Base-by-base conservation (phyloP, 37 sponge, comb jelly and placozoan genomes). In the Corticium candelabrum region DNA sequence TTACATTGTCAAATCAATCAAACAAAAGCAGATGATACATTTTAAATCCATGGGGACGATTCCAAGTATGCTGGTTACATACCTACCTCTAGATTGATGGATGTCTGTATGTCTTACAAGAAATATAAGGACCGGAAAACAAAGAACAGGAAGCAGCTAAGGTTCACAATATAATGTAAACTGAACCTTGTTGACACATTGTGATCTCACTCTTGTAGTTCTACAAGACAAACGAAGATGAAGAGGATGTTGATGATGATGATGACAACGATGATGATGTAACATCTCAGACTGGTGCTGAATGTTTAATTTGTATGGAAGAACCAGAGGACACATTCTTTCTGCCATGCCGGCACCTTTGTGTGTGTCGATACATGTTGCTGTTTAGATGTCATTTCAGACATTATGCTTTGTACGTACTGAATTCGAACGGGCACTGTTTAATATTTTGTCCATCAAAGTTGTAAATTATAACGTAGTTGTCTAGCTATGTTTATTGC, bases 61-160 rank as follows among this genome's bases (percentile, higher is more conserved):
- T 5, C 11, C 56, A 11, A 21, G 11, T 1, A n/a, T 34, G 33
- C 35, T 3, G 41, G 7, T 38, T 41, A 15, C 1, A 41, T 1
- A 67, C 27, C 34, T 82, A 39, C 11, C 69, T 1, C 30, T 35
- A 81, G 81, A 67, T 85, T 69, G 88, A 89, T 40, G 85, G 86
- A 27, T 34, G 87, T 37, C 83, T 80, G 81, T 82, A 82, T 37
- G 67, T 94, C 0, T 79, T 94, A n/a, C 91, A 93, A 41, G 94
- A 93, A 75, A 81, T 94, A 7, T 94, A 94, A 80, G 91, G 95
- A 3, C 74, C 90, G 38, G 95, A 94, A 82, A 87, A 89, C 76
- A 93, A 93, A 77, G 72, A 69, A 2, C 40, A 79, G 30, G 67
- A 68, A 2, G 79, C 38, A 56, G 81, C 79, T 40, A 29, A n/a